A percentile compares a stretch with the other conserved stretches of the same genome.
Conservation (phyloP, 2,113 vertebrate genomes). For the Rhineura floridana region DNA sequence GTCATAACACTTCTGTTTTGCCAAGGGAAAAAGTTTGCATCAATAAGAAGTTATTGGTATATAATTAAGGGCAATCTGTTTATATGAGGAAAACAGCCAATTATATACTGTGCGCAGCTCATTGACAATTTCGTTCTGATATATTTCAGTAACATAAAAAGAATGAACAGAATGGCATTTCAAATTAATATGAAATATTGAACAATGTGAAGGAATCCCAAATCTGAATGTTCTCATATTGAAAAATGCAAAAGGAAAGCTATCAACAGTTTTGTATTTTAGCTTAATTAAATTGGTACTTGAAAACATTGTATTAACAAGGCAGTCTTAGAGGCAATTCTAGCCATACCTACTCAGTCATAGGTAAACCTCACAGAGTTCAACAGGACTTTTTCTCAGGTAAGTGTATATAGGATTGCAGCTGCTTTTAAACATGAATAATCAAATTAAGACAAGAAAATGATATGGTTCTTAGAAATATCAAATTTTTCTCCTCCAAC, state of each 20-base stretch:
- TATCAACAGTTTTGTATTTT: background rate
- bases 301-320: background rate
- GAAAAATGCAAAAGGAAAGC: background rate
- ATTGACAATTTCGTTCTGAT: conserved; percentile 5
- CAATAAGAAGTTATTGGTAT: conserved; percentile 19
- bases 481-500: background rate
- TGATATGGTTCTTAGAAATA: background rate
- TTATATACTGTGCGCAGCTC: background rate
- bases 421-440: background rate
- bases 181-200: background rate
- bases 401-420: background rate
- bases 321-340: background rate
- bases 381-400: no score
- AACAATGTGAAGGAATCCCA: background rate
- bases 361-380: no score
- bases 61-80: conserved; percentile 24
- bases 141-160: background rate
- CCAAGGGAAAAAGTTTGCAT: conserved; percentile 9
- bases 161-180: background rate
- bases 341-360: no score
- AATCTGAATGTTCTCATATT: background rate
- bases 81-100: background rate
- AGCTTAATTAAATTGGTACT: background rate
- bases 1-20: conserved; percentile 27
- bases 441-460: background rate